phyloP scores from a whole-genome alignment of 2,113 vertebrate species.

The Notiomystis cincta region DNA sequence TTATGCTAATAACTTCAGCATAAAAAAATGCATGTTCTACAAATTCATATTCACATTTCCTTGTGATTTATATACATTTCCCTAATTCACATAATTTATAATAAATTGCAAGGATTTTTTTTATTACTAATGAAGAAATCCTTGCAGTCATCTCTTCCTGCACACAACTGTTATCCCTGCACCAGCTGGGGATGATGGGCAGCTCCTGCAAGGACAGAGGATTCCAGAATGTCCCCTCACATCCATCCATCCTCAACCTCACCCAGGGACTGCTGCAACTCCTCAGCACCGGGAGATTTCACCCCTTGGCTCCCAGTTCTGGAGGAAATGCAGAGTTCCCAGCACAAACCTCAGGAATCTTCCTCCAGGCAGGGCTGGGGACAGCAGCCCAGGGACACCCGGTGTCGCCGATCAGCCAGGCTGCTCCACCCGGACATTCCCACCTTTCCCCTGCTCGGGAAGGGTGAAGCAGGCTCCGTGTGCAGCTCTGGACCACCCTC shows the following conservation, averaged over 20 bases:
- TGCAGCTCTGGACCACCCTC: background rate
- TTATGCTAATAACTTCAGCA: background rate
- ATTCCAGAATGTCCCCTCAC: fast-evolving
- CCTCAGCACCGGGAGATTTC: background rate
- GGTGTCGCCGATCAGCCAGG: too few relatives aligned
- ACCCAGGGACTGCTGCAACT: background rate
- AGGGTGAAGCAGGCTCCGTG: fast-evolving
- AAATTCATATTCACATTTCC: background rate
- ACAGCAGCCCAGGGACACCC: fast-evolving
- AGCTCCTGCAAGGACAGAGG: background rate
- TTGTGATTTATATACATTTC: background rate
- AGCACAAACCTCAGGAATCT: background rate
- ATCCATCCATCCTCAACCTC: background rate
- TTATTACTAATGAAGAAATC: background rate
- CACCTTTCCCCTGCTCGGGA: too few relatives aligned
- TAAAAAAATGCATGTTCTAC: fast-evolving
- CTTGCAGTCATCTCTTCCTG: background rate
- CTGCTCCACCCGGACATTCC: too few relatives aligned
- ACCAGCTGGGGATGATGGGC: fast-evolving
- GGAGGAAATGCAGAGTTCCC: background rate
- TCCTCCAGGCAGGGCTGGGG: background rate
- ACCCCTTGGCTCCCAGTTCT: too few relatives aligned
- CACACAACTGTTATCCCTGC: fast-evolving
- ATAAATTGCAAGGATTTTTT: background rate
- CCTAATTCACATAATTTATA: background rate